Conservation (phyloP, 2,113 vertebrate genomes). For the Colius striatus region DNA sequence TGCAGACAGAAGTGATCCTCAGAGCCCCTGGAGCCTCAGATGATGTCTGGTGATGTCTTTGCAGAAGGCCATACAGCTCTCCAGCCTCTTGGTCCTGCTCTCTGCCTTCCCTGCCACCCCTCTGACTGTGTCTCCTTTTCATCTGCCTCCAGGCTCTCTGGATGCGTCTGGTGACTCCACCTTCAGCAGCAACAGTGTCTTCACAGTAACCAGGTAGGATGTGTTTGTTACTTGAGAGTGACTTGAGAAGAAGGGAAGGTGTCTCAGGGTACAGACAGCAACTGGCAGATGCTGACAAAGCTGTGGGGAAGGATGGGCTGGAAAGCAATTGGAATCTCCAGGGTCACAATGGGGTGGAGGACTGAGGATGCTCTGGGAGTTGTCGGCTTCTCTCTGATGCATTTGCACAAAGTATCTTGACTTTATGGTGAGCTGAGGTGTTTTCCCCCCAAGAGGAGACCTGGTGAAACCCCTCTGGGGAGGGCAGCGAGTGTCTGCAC, state of each 20-base stretch:
- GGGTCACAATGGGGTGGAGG: background rate
- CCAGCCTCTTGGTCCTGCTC: background rate
- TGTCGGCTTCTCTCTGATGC: background rate
- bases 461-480: background rate
- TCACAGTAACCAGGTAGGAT: conserved; percentile 79
- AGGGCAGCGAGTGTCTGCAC: background rate
- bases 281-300: background rate
- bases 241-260: background rate
- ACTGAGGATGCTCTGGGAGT: background rate
- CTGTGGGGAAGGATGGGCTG: background rate
- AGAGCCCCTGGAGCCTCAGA: fast-evolving
- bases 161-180: conserved; percentile 84
- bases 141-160: conserved; percentile 71
- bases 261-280: fast-evolving
- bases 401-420: background rate
- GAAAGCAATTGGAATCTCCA: background rate
- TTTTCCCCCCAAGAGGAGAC: background rate
- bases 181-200: conserved; percentile 82
- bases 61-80: background rate
- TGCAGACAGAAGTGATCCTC: background rate
- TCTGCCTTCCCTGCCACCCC: background rate
- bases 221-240: background rate
- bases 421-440: background rate
- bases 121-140: background rate
- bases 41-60: background rate